phyloP scores from a whole-genome alignment of 2,797 vertebrate genomes.

The Florisuga fusca region DNA sequence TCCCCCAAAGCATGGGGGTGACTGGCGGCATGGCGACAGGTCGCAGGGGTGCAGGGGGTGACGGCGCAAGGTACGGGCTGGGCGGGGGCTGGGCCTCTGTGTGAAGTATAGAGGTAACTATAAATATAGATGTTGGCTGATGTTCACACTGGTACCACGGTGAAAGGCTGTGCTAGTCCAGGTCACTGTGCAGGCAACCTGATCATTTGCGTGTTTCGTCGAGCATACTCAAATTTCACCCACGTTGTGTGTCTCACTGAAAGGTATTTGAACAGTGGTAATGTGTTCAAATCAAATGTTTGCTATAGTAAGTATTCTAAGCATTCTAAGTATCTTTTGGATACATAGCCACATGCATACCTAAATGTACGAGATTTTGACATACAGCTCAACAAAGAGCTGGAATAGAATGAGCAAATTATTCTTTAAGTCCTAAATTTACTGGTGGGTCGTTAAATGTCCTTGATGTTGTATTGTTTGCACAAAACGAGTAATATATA shows the following conservation, averaged over 20 bases:
- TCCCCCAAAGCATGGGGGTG: background rate
- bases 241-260: fast-evolving
- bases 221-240: background rate
- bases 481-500: background rate
- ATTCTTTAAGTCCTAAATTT: background rate
- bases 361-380: background rate
- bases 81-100: background rate
- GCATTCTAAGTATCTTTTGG: background rate
- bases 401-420: background rate
- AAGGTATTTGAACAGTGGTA: background rate
- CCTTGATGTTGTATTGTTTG: background rate
- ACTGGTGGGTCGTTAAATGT: background rate
- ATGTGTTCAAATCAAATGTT: background rate
- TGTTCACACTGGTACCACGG: fast-evolving
- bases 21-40: background rate
- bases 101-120: background rate
- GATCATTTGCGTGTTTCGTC: fast-evolving
- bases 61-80: background rate
- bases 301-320: background rate
- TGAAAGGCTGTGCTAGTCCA: background rate
- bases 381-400: fast-evolving
- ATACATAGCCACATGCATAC: too few relatives aligned
- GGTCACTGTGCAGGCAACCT: background rate
- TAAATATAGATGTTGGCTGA: fast-evolving
- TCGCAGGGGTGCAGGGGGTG: too few relatives aligned